Evolutionary conservation across 1,140 invertebrate species (phyloP).

Genomic region (Thereuonema tuberculata): DNA sequence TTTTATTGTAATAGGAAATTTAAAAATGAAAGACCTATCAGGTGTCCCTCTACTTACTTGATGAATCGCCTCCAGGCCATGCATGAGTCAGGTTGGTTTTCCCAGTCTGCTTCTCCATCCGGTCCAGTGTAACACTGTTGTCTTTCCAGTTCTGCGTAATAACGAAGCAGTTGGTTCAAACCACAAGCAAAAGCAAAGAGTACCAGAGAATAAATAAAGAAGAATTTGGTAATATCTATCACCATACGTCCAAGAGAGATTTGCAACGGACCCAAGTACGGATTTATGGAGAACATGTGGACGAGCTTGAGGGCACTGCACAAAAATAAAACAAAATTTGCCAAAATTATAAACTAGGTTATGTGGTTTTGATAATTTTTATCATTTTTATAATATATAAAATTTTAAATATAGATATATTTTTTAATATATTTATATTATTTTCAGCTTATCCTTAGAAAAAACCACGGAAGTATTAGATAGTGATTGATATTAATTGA

Average conservation of each 20-base stretch:
- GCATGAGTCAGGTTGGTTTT: constrained; percentile 49
- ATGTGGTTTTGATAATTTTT: neutral
- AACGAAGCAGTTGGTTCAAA: constrained; percentile 79
- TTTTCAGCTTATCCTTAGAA: too few relatives aligned
- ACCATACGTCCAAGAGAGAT: constrained; percentile 71
- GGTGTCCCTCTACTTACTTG: constrained; percentile 32
- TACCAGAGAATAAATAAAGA: constrained; percentile 69
- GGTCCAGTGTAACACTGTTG: constrained; percentile 52
- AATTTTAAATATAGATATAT: too few relatives aligned
- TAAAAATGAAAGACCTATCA: too few relatives aligned
- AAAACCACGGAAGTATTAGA: too few relatives aligned
- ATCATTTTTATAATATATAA: too few relatives aligned
- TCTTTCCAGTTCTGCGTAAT: constrained; percentile 67
- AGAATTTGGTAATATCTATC: constrained; percentile 75
- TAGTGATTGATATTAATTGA: too few relatives aligned
- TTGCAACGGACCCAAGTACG: constrained; percentile 72
- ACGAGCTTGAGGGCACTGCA: constrained; percentile 69
- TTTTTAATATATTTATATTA: too few relatives aligned
- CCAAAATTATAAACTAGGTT: neutral
- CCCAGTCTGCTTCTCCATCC: constrained; percentile 46
- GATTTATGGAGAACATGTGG: constrained; percentile 81
- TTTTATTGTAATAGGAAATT: too few relatives aligned
- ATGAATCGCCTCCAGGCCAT: constrained; percentile 58
- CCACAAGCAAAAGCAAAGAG: constrained; percentile 72
- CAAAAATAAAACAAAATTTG: constrained; percentile 20